A percentile compares a stretch with the other conserved stretches of the same genome.
These are phyloP conservation scores for Elegia similella DNA, from an alignment of 2,888 invertebrate species.

Conservation along the genomic window DNA sequence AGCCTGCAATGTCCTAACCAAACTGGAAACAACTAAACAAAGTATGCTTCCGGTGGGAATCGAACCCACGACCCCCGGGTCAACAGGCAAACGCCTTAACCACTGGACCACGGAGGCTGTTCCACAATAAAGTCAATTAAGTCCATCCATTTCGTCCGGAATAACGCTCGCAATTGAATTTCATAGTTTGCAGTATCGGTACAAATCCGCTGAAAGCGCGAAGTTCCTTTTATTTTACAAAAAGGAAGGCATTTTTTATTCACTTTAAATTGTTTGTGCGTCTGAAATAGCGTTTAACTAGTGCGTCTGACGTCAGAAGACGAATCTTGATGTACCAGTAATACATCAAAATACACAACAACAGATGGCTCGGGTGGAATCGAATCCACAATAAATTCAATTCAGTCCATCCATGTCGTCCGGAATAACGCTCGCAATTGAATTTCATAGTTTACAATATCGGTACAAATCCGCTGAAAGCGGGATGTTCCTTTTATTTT, in stretches of 20 bases:
- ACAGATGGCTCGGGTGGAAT: no score
- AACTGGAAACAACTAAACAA: no score
- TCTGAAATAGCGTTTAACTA: no score
- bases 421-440: conserved; percentile 9
- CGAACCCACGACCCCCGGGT: no score
- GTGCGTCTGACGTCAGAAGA: no score
- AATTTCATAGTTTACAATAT: conserved; percentile 4
- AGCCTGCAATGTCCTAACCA: no score
- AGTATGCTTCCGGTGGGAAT: no score
- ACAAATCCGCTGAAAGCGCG: not conserved
- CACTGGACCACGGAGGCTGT: no score
- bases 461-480: not conserved
- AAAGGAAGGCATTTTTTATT: not conserved
- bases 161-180: conserved; percentile 11
- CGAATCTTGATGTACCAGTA: no score
- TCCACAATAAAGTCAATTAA: conserved; percentile 6
- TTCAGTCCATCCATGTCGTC: not conserved
- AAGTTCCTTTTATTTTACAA: not conserved
- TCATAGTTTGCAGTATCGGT: not conserved
- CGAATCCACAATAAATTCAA: conserved; percentile 11
- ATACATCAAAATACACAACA: no score
- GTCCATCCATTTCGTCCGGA: not conserved
- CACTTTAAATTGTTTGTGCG: not conserved
- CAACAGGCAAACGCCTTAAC: no score
- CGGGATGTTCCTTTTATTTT: not conserved